Percentiles rank a stretch among this genome's conserved stretches.
These are phyloP conservation scores for Phania funesta DNA, from an alignment of 2,888 invertebrate species.

Conservation along the genomic window DNA sequence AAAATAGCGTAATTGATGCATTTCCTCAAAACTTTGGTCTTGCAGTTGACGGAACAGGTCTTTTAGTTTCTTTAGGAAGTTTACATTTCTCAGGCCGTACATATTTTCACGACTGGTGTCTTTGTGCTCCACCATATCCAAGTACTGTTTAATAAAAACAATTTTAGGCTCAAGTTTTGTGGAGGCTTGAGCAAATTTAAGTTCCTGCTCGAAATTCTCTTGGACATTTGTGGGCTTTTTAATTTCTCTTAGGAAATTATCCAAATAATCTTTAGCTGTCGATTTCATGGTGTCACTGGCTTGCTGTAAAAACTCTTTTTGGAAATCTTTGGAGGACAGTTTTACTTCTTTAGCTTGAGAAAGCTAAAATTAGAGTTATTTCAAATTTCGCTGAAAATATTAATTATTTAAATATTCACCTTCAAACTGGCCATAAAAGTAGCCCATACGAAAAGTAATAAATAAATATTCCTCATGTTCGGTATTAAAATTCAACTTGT, in stretches of 20 bases:
- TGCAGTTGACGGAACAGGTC: slow-evolving; percentile 67
- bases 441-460: neutral
- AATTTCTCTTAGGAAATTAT: slow-evolving; percentile 70
- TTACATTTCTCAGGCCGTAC: slow-evolving; percentile 71
- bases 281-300: slow-evolving; percentile 49
- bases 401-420: slow-evolving; percentile 6
- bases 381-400: neutral
- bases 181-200: slow-evolving; percentile 62
- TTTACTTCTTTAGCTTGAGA: slow-evolving; percentile 5
- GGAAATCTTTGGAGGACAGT: slow-evolving; percentile 57
- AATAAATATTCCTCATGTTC: slow-evolving; percentile 15
- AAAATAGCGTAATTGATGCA: slow-evolving; percentile 72
- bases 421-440: neutral
- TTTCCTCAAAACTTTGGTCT: slow-evolving; percentile 73
- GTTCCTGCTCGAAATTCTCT: slow-evolving; percentile 62
- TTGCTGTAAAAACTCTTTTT: slow-evolving; percentile 58
- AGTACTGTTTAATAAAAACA: slow-evolving; percentile 74
- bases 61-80: slow-evolving; percentile 72
- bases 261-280: slow-evolving; percentile 64
- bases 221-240: slow-evolving; percentile 57
- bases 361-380: neutral
- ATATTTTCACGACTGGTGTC: slow-evolving; percentile 53
- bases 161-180: slow-evolving; percentile 70
- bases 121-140: slow-evolving; percentile 68
- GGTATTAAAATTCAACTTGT: neutral